Evolutionary conservation across 2,797 vertebrate genomes (phyloP), one percentile per base, ranked within the genome.

Genomic region (Gymnoscopelus braueri): DNA sequence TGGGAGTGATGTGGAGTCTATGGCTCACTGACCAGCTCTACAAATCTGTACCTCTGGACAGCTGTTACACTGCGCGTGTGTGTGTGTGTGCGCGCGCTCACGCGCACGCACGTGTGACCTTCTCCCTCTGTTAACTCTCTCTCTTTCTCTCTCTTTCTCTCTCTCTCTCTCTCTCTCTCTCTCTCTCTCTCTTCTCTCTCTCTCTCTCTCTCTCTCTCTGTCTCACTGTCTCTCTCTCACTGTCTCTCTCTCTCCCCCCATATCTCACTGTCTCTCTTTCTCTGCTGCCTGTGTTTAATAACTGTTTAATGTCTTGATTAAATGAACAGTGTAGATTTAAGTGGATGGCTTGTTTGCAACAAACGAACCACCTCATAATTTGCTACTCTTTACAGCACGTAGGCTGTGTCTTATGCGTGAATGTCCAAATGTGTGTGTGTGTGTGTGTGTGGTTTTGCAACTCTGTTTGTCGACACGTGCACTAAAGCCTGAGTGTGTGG

Each of bases 111-210:
- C 39, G 8, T 44, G 39, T 44, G 39, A 44, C 39, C 39, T 44
- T 44, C 39, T 39, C 39, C 39, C 39, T 39, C 39, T 44, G 39
- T 10, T 44, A 44, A 44, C 39, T 10, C 1, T 44, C 7, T 10
- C 35, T 39, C 35, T 7, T 7, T 39, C 35, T 39, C 35, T 39
- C 35, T 35, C 35, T 35, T 51, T 60, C 67, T 32, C 23, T 48
- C 55, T 63, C 52, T 72, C 74, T 75, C 19, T 57, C 24, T 57
- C 26, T 29, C 26, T 64, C 52, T 72, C 74, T 74, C 19, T 44
- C 52, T 60, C 67, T 32, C 23, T 32, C 35, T 5, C 35, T 35
- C 39, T 44, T 44, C 39, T 39, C 39, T 7, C 39, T 39, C 39
- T 44, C 39, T 10, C 1, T 44, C 7, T 10, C 35, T 39, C 35